Conservation (phyloP, 2,113 vertebrate species). For the Rhea americana region DNA sequence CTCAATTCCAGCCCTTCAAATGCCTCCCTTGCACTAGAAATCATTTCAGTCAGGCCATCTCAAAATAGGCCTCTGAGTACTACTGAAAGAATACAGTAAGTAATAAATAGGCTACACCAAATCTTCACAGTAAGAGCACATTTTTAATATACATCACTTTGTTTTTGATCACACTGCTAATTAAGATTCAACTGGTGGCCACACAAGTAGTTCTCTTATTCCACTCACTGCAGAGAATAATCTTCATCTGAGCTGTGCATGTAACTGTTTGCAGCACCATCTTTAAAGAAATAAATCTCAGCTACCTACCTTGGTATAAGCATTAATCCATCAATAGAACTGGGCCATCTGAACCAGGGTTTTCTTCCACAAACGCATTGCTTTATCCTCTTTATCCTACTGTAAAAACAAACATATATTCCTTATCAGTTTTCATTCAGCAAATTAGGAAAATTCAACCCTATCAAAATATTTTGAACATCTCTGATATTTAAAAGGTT, state of each 20-base stretch:
- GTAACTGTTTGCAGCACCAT: rapidly evolving
- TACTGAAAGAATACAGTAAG: neutral
- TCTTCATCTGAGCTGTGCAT: neutral
- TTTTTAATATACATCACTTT: neutral
- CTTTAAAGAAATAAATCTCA: neutral
- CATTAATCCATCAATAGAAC: neutral
- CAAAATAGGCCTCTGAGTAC: neutral
- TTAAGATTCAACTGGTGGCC: neutral
- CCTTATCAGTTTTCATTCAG: neutral
- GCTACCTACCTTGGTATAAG: neutral
- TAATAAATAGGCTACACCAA: neutral
- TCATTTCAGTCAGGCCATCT: neutral
- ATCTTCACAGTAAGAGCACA: neutral
- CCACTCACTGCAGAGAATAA: neutral
- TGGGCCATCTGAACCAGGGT: neutral
- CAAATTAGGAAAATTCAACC: neutral
- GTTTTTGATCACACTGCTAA: neutral
- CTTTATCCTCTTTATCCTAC: neutral
- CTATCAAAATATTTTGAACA: neutral
- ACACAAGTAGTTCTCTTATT: neutral
- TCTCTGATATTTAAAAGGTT: neutral
- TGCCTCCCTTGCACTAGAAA: neutral
- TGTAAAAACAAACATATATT: neutral
- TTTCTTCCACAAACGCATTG: neutral
- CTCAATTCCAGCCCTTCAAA: neutral